Conservation (phyloP, 2,888 invertebrate genomes). For the Tenthredo distinguenda region DNA sequence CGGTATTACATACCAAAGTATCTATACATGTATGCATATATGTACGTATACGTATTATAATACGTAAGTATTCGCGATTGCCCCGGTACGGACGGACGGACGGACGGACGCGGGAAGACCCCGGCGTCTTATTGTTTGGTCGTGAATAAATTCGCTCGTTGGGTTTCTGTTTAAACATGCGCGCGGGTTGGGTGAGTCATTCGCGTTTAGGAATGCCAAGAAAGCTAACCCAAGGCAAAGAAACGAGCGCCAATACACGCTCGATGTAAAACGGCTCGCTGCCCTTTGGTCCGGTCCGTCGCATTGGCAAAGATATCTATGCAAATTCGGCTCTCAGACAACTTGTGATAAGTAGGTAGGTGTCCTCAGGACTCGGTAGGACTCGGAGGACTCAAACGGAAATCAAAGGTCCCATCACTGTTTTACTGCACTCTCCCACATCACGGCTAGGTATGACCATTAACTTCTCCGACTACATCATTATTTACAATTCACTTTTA, state of each 20-base stretch:
- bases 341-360: conserved; percentile 63
- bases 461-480: not conserved
- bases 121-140: conserved; percentile 29
- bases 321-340: conserved; percentile 65
- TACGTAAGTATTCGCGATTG: not conserved
- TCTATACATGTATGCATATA: not conserved
- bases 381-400: not conserved
- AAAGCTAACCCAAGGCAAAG: not conserved
- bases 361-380: not conserved
- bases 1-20: conserved; percentile 48
- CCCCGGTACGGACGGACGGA: not conserved
- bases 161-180: conserved; percentile 14
- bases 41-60: not conserved
- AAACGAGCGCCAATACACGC: conserved; percentile 21
- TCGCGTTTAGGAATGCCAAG: conserved; percentile 25
- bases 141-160: conserved; percentile 62
- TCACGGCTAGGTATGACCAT: not conserved
- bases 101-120: not conserved
- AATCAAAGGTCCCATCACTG: conserved; percentile 13
- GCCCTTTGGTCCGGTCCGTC: not conserved
- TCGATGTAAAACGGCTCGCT: conserved; percentile 8
- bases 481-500: not conserved
- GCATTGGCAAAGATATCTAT: conserved; percentile 61
- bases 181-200: conserved; percentile 4
- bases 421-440: not conserved